Evolutionary conservation across 2,888 invertebrate species (phyloP).

Genomic region (Drosophila meridionalis): DNA sequence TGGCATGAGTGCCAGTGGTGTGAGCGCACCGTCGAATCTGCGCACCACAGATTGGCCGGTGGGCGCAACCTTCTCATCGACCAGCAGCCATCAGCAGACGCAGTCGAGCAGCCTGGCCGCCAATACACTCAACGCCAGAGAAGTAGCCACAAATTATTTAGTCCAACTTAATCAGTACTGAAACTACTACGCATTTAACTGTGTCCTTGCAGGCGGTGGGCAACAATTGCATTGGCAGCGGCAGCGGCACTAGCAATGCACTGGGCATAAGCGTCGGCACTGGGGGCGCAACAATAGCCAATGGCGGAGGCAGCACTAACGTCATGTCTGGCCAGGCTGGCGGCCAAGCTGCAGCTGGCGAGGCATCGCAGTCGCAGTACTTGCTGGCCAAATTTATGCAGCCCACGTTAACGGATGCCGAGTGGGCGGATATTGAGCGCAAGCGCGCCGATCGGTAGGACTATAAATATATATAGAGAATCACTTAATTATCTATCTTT

Average conservation of each 20-base stretch:
- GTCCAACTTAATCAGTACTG: background rate
- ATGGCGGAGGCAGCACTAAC: constrained; percentile 62
- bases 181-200: constrained; percentile 12
- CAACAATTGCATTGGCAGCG: constrained; percentile 68
- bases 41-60: constrained; percentile 84
- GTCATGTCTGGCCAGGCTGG: constrained; percentile 52
- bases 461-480: background rate
- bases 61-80: constrained; percentile 79
- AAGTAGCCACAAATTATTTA: constrained; percentile 62
- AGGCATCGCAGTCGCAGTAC: constrained; percentile 80
- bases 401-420: constrained; percentile 86
- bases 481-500: background rate
- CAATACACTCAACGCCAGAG: constrained; percentile 84
- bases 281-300: constrained; percentile 63
- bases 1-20: constrained; percentile 67
- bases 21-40: constrained; percentile 66
- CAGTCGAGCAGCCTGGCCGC: constrained; percentile 83
- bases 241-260: constrained; percentile 69
- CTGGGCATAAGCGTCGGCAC: constrained; percentile 77
- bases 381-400: constrained; percentile 86
- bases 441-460: constrained; percentile 87
- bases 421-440: constrained; percentile 86
- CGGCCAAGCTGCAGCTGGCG: constrained; percentile 61
- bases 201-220: constrained; percentile 64
- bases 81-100: constrained; percentile 82